Conservation (phyloP, 2,888 invertebrate genomes). For the Drosophila neonasuta region DNA sequence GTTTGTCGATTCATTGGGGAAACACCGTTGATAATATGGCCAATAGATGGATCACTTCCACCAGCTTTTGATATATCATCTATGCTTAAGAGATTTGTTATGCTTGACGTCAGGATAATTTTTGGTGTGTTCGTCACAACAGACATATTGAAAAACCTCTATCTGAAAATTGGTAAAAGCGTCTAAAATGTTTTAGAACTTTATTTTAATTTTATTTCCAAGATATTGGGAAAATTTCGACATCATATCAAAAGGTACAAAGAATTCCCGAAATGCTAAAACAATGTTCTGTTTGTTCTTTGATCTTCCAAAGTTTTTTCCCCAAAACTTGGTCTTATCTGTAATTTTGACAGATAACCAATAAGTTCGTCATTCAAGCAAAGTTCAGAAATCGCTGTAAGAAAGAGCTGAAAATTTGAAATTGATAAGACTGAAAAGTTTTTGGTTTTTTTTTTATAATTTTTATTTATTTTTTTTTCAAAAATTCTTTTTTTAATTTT, state of each 20-base stretch:
- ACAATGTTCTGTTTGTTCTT: background rate
- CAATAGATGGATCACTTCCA: conserved; percentile 20
- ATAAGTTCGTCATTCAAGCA: conserved; percentile 2
- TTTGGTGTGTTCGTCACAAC: background rate
- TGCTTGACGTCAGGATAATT: conserved; percentile 39
- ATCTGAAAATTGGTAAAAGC: too few relatives aligned
- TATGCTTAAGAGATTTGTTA: conserved; percentile 28
- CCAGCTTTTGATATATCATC: background rate
- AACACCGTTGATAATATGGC: conserved; percentile 40
- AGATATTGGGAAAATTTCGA: background rate
- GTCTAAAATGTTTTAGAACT: background rate
- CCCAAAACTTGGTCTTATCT: conserved; percentile 1
- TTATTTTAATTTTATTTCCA: background rate
- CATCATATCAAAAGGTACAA: background rate
- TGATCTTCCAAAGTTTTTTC: background rate
- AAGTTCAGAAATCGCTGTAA: conserved; percentile 18
- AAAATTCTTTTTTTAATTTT: conserved; percentile 59
- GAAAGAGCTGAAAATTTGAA: conserved; percentile 38
- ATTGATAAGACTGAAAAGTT: conserved; percentile 34
- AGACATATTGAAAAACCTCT: background rate
- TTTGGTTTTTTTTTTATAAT: conserved; percentile 20
- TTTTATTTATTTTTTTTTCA: conserved; percentile 34
- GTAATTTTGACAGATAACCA: conserved; percentile 4
- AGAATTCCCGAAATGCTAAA: background rate
- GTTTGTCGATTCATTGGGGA: conserved; percentile 42